Evolutionary conservation across 2,797 vertebrate species (phyloP).

Genomic region (Pteronotus mesoamericanus): DNA sequence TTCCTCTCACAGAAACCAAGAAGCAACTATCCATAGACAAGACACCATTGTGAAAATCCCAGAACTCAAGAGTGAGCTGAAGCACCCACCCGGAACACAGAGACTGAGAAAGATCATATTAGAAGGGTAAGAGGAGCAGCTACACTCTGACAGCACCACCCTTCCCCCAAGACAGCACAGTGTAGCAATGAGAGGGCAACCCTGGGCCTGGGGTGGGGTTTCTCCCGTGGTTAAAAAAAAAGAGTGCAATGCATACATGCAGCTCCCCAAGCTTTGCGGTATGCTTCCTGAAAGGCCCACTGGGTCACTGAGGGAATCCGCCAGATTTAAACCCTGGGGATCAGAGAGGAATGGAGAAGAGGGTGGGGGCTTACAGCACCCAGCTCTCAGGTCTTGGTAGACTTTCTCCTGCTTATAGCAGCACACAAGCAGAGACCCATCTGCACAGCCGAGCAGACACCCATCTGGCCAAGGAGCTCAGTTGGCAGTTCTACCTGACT

Average conservation of each 20-base stretch:
- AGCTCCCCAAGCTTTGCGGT: no score
- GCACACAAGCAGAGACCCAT: not conserved
- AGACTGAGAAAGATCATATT: not conserved
- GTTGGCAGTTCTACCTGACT: not conserved
- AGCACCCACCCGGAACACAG: accelerated
- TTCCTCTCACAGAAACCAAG: not conserved
- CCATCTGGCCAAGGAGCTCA: not conserved
- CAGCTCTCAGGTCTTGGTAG: not conserved
- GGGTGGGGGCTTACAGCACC: not conserved
- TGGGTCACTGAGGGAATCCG: not conserved
- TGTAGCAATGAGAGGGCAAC: no score
- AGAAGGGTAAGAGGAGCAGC: not conserved
- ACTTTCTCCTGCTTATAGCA: not conserved
- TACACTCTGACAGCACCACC: accelerated
- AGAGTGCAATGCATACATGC: not conserved
- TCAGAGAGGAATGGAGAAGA: not conserved
- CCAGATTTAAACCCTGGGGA: not conserved
- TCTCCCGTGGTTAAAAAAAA: not conserved
- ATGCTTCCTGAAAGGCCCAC: not conserved
- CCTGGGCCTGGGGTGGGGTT: not conserved
- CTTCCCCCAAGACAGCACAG: no score
- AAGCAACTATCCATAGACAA: not conserved
- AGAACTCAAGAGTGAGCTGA: not conserved
- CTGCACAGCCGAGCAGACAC: not conserved
- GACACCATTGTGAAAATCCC: not conserved